Evolutionary conservation across 2,113 vertebrate genomes (phyloP).

Genomic region (Euleptes europaea): DNA sequence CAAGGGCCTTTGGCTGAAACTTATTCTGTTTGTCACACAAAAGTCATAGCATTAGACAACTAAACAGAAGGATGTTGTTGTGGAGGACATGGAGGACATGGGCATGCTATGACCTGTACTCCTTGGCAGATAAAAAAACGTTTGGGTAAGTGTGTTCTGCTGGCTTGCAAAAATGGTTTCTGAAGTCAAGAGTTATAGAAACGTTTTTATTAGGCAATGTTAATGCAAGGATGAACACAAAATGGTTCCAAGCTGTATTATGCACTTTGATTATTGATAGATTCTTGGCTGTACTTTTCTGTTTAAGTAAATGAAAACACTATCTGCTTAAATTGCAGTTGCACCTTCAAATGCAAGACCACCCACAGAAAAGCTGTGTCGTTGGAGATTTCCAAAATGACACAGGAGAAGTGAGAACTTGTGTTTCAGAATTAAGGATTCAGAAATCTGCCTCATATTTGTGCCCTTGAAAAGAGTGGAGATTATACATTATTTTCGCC

Average conservation of each 20-base stretch:
- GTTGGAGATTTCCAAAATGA: conserved; percentile 59
- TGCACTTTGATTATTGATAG: conserved; percentile 45
- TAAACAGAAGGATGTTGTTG: neutral
- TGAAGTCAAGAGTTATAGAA: conserved; percentile 37
- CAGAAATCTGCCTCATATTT: conserved; percentile 66
- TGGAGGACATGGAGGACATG: neutral
- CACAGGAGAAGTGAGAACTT: conserved; percentile 61
- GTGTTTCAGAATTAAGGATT: conserved; percentile 66
- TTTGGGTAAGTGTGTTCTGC: conserved; percentile 16
- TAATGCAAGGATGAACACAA: conserved; percentile 48
- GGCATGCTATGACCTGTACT: neutral
- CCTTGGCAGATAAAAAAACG: conserved; percentile 16
- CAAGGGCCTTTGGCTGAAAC: neutral
- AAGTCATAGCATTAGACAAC: neutral
- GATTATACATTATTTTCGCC: neutral
- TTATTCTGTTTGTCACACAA: neutral
- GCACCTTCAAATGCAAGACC: conserved; percentile 53
- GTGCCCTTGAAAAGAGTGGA: neutral
- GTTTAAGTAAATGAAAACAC: conserved; percentile 66
- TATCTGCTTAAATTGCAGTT: conserved; percentile 55
- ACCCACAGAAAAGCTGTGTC: conserved; percentile 65
- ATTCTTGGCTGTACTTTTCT: conserved; percentile 68
- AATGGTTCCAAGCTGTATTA: conserved; percentile 59
- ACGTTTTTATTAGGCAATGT: conserved; percentile 57
- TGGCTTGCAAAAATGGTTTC: conserved; percentile 34